phyloP scores from a whole-genome alignment of 2,113 vertebrate species.

The Morone saxatilis region DNA sequence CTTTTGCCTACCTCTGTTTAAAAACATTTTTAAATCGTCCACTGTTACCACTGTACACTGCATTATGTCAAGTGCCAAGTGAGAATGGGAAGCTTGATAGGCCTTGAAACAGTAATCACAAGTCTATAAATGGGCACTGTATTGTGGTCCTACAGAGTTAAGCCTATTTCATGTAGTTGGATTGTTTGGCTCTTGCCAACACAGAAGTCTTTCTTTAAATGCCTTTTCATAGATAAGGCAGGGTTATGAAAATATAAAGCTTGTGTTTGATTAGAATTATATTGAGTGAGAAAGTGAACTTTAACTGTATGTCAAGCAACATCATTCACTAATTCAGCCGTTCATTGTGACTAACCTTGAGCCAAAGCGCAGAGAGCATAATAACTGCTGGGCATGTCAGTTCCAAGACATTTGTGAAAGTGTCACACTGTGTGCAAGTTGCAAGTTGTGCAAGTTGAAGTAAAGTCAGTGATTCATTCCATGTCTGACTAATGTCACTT shows the following conservation, averaged over 20 bases:
- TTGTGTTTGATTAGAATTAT: constrained; percentile 10
- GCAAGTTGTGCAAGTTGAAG: constrained; percentile 16
- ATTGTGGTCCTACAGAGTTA: constrained; percentile 9
- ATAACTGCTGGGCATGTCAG: constrained; percentile 21
- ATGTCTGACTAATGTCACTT: constrained; percentile 42
- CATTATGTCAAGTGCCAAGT: not conserved
- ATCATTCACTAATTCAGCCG: constrained; percentile 25
- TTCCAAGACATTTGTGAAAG: constrained; percentile 33
- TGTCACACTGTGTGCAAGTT: constrained; percentile 14
- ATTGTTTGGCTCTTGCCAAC: not conserved
- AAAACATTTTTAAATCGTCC: not conserved
- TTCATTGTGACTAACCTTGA: constrained; percentile 50
- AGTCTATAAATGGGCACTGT: constrained; percentile 22
- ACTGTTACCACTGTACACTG: not conserved
- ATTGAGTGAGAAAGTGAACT: not conserved
- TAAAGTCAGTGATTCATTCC: constrained; percentile 32
- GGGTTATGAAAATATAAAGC: not conserved
- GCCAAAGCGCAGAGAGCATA: constrained; percentile 15
- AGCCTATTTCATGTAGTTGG: constrained; percentile 13
- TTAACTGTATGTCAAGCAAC: not conserved
- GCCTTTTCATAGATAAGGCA: constrained; percentile 3
- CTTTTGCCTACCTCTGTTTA: not conserved
- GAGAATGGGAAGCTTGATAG: not conserved
- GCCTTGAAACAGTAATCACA: not conserved
- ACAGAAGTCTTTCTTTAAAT: constrained; percentile 1